A percentile compares a stretch with the other conserved stretches of the same genome.
Evolutionary conservation across 2,113 vertebrate genomes (phyloP).

Genomic region (Arizona elegans): DNA sequence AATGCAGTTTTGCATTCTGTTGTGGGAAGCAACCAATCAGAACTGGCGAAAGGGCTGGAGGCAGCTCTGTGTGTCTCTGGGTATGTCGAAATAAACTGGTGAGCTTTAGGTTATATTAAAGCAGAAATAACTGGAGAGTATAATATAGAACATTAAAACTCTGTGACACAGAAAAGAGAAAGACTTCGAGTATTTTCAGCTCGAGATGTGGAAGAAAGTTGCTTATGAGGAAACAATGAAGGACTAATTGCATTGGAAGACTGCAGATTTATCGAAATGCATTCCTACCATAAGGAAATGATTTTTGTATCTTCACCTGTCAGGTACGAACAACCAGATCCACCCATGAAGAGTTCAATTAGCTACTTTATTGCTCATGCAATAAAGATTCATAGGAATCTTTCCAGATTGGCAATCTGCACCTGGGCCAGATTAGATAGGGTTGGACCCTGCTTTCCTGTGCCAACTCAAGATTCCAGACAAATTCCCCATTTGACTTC

Average conservation of each 20-base stretch:
- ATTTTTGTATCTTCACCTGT: neutral
- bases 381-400: neutral
- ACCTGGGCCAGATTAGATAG: neutral
- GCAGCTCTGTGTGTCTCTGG: neutral
- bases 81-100: neutral
- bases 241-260: neutral
- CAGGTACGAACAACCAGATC: neutral
- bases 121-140: neutral
- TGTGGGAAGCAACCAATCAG: too few species aligned
- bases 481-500: neutral
- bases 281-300: neutral
- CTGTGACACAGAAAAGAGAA: accelerated
- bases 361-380: neutral
- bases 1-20: neutral
- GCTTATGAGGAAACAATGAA: neutral
- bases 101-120: conserved; percentile 36
- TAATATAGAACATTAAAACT: neutral
- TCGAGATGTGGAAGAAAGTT: accelerated
- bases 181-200: neutral
- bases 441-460: neutral
- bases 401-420: neutral
- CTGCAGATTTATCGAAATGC: neutral
- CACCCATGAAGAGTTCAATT: neutral
- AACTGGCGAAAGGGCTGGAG: neutral
- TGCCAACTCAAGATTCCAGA: neutral